Evolutionary conservation across 2,113 vertebrate species (phyloP).

Genomic region (Oryzias woworae): DNA sequence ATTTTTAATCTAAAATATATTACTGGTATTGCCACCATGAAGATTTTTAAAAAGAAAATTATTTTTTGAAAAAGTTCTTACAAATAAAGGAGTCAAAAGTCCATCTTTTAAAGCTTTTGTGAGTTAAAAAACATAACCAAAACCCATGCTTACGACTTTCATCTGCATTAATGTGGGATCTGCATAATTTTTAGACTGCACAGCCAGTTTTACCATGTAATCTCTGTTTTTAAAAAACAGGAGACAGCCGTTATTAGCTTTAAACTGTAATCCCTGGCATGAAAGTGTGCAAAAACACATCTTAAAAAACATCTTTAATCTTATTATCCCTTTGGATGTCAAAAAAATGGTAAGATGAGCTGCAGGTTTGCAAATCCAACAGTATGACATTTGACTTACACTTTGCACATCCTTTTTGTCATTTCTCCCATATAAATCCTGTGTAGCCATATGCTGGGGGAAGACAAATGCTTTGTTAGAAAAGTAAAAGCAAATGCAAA

Average conservation of each 20-base stretch:
- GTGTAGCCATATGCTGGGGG: too few relatives aligned
- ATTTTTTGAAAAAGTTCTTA: too few relatives aligned
- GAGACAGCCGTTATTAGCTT: constrained; percentile 55
- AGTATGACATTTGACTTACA: constrained; percentile 31
- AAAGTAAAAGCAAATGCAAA: not conserved
- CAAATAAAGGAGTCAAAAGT: not conserved
- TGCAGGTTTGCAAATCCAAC: constrained; percentile 48
- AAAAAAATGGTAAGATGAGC: constrained; percentile 50
- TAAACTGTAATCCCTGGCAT: constrained; percentile 46
- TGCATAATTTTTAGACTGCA: constrained; percentile 23
- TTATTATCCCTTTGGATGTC: constrained; percentile 72
- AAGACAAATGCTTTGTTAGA: too few relatives aligned
- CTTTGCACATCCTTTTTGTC: constrained; percentile 49
- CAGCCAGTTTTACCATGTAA: constrained; percentile 20
- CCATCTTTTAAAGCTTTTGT: not conserved
- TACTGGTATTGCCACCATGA: too few relatives aligned
- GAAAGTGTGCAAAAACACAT: constrained; percentile 61
- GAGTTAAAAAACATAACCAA: constrained; percentile 1
- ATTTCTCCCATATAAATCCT: too few relatives aligned
- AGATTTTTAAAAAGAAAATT: too few relatives aligned
- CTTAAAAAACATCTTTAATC: constrained; percentile 69
- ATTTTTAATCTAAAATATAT: too few relatives aligned
- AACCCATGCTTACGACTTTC: not conserved
- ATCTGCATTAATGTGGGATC: constrained; percentile 25
- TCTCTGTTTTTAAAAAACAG: constrained; percentile 33